Evolutionary conservation across 2,888 invertebrate genomes (phyloP).

Genomic region (Parapristionchus giblindavisi): DNA sequence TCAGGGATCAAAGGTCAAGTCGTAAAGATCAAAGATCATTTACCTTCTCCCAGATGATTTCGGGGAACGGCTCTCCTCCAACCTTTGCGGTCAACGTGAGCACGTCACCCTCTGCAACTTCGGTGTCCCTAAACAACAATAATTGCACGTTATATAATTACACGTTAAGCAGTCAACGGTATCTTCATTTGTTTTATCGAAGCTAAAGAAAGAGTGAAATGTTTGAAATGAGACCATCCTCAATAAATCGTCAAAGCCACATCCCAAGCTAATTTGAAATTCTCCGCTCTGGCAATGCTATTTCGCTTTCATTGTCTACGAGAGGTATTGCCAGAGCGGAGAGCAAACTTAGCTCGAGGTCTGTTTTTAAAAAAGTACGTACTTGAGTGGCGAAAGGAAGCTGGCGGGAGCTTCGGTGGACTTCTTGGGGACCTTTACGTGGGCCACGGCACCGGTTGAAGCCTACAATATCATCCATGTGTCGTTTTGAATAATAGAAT

Average conservation of each 20-base stretch:
- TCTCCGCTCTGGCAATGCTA: no score
- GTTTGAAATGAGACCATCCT: no score
- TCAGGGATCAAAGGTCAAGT: conserved; percentile 28
- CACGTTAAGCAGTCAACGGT: no score
- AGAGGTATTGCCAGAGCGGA: no score
- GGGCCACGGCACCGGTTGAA: conserved; percentile 61
- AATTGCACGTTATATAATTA: no score
- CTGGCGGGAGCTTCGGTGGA: conserved; percentile 53
- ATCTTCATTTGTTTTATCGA: no score
- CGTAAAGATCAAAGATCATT: not conserved
- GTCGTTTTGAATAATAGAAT: not conserved
- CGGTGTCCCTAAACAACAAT: conserved; percentile 61
- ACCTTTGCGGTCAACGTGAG: conserved; percentile 74
- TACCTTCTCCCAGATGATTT: conserved; percentile 56
- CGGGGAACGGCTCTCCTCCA: conserved; percentile 71
- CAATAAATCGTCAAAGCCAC: no score
- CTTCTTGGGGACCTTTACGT: conserved; percentile 58
- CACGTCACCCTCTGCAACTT: conserved; percentile 75
- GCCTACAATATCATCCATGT: conserved; percentile 38
- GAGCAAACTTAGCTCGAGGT: no score
- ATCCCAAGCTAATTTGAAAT: no score
- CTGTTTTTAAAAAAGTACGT: not conserved
- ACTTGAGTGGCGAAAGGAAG: conserved; percentile 52
- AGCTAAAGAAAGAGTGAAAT: no score
- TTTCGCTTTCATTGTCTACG: no score